These are phyloP conservation scores for Lithodes maja DNA, from an alignment of 2,888 invertebrate species.

Conservation along the genomic window DNA sequence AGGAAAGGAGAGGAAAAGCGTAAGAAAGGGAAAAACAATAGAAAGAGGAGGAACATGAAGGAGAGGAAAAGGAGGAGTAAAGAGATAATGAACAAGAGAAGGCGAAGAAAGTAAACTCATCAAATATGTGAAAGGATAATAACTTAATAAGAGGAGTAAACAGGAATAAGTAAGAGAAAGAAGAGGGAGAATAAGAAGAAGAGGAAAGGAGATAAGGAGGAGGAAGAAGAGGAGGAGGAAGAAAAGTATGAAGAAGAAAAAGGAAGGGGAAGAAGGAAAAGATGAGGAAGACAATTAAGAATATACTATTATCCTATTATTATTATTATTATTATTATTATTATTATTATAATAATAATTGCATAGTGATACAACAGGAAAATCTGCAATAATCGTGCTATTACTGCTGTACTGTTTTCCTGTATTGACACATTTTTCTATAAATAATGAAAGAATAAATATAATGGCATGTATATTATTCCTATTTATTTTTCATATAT, in stretches of 20 bases:
- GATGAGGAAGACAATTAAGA: background rate
- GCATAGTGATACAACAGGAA: background rate
- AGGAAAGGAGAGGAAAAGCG: background rate
- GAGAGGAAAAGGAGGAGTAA: background rate
- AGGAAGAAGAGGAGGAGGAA: background rate
- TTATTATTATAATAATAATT: background rate
- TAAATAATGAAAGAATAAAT: no score
- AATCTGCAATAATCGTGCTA: no score
- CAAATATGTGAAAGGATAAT: no score
- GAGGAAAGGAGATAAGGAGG: background rate
- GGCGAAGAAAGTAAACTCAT: background rate
- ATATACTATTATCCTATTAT: background rate
- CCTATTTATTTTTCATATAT: background rate
- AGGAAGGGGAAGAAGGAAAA: background rate
- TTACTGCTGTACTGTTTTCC: no score
- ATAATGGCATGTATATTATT: no score
- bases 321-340: background rate
- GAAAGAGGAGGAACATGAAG: background rate
- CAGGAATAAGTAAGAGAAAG: background rate
- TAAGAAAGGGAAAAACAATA: background rate
- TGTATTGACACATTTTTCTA: no score
- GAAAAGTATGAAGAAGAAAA: background rate
- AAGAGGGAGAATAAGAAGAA: background rate
- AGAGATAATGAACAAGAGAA: background rate
- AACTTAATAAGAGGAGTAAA: background rate